Evolutionary conservation across 2,888 invertebrate genomes (phyloP).

Genomic region (Metopia argyrocephala): DNA sequence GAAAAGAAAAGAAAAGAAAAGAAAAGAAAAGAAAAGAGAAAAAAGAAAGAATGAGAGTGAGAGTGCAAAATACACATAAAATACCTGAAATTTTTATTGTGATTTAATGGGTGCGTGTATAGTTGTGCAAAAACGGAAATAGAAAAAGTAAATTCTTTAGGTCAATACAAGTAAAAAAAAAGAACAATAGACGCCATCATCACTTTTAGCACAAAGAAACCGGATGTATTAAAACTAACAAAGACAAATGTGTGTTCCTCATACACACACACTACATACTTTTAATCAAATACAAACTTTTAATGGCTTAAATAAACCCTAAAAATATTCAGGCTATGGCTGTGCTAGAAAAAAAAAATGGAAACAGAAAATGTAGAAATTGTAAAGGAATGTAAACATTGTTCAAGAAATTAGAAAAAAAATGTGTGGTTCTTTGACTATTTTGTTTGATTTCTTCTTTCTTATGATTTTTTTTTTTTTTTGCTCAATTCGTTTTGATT

Average conservation of each 20-base stretch:
- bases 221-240: conserved; percentile 20
- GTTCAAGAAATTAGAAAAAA: too few species aligned
- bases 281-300: neutral
- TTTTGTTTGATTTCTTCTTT: neutral
- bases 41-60: neutral
- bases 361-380: too few species aligned
- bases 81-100: neutral
- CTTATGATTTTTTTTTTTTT: neutral
- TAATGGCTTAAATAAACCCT: too few species aligned
- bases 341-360: too few species aligned
- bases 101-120: neutral
- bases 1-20: neutral
- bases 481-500: neutral
- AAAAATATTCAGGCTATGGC: too few species aligned
- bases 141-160: conserved; percentile 8
- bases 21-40: neutral
- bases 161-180: conserved; percentile 33
- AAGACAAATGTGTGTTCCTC: neutral
- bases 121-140: conserved; percentile 27
- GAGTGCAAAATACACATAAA: neutral
- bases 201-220: neutral
- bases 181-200: conserved; percentile 24
- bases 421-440: too few species aligned
- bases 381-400: too few species aligned
- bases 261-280: neutral